These are phyloP conservation scores for Calidris pugnax DNA, from an alignment of 2,113 vertebrate genomes.

Conservation along the genomic window DNA sequence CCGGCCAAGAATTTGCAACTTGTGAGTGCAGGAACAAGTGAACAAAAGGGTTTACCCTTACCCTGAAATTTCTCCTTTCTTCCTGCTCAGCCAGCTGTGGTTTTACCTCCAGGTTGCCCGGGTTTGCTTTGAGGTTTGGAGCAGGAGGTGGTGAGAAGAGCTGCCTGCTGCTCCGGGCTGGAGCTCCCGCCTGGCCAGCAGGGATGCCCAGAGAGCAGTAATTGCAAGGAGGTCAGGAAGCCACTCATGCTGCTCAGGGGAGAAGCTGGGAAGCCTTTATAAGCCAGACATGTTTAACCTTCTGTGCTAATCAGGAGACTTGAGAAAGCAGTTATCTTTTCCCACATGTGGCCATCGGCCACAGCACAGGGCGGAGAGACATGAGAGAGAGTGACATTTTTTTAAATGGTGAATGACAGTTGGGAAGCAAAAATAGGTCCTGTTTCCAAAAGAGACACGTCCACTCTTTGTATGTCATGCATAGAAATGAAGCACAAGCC, in stretches of 20 bases:
- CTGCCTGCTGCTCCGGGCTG: not conserved
- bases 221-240: not conserved
- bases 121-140: not conserved
- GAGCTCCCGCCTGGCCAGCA: not conserved
- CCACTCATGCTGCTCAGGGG: not conserved
- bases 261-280: not conserved
- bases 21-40: not conserved
- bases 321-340: not conserved
- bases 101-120: not conserved
- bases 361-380: not conserved
- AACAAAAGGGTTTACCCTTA: not conserved
- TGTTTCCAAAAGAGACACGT: not conserved
- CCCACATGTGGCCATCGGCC: not conserved
- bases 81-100: not conserved
- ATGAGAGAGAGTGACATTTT: not conserved
- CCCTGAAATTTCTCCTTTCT: not conserved
- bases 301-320: not conserved
- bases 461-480: not conserved
- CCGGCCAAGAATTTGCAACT: not conserved
- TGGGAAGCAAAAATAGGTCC: not conserved
- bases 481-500: not conserved
- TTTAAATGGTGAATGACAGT: not conserved
- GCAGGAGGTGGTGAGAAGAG: rapidly evolving
- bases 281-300: not conserved
- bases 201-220: not conserved